Conservation (phyloP, 2,888 invertebrate genomes). For the Troides helena region DNA sequence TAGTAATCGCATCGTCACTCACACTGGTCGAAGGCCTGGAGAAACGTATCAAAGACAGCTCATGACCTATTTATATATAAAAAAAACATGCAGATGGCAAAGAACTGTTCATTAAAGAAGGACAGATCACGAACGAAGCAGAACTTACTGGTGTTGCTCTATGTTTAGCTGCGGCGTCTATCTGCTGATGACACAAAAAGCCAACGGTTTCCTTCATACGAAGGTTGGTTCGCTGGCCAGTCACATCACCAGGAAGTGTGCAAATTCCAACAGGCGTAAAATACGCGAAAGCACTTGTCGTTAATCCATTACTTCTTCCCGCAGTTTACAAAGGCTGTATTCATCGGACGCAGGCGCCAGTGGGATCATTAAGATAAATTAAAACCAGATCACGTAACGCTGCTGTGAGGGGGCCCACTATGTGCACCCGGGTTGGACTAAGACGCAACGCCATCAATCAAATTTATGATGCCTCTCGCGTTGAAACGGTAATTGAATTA, state of each 20-base stretch:
- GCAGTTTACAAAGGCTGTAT: slow-evolving; percentile 40
- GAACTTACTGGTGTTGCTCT: too few relatives aligned
- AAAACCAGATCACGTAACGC: slow-evolving; percentile 50
- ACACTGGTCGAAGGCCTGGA: too few relatives aligned
- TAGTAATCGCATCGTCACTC: too few relatives aligned
- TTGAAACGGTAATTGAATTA: slow-evolving; percentile 26
- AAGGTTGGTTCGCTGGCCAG: too few relatives aligned
- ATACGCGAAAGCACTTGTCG: slow-evolving; percentile 14
- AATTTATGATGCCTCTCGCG: slow-evolving; percentile 24
- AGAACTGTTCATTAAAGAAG: too few relatives aligned
- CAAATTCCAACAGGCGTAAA: slow-evolving; percentile 6
- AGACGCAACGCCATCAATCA: slow-evolving; percentile 23
- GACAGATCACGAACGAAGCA: too few relatives aligned
- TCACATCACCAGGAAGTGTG: neutral
- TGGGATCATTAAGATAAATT: slow-evolving; percentile 54
- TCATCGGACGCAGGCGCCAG: slow-evolving; percentile 42
- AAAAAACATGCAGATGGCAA: too few relatives aligned
- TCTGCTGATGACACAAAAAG: too few relatives aligned
- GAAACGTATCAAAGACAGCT: too few relatives aligned
- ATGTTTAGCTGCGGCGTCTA: too few relatives aligned
- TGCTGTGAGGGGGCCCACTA: slow-evolving; percentile 13
- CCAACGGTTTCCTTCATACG: too few relatives aligned
- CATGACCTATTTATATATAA: too few relatives aligned
- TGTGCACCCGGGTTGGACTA: slow-evolving; percentile 20
- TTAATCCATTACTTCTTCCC: slow-evolving; percentile 22